Percentiles rank a stretch among this genome's conserved stretches.
Evolutionary conservation across 2,113 vertebrate genomes (phyloP).

Genomic region (Lucifuga dentata): DNA sequence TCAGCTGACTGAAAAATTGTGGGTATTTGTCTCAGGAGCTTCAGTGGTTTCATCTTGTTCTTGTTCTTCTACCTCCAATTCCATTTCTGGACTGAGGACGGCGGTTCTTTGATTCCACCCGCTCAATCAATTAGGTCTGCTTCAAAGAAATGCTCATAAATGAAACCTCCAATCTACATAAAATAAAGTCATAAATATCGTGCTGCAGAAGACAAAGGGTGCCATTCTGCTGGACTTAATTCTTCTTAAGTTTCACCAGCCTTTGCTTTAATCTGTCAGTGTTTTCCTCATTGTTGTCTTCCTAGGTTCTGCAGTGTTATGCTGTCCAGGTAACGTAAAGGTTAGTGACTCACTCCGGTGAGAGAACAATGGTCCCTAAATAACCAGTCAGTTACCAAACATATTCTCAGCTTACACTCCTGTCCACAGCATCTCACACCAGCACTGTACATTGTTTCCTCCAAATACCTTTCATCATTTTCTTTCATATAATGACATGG

Average conservation of each 20-base stretch:
- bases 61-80: no score
- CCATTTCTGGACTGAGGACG: neutral
- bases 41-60: no score
- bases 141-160: no score
- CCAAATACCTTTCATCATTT: neutral
- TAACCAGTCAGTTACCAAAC: conserved; percentile 56
- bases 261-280: neutral
- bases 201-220: no score
- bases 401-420: conserved; percentile 58
- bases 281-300: conserved; percentile 9
- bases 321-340: conserved; percentile 65
- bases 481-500: neutral
- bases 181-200: no score
- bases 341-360: conserved; percentile 52
- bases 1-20: no score
- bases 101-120: no score
- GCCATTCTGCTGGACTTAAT: no score
- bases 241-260: neutral
- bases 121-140: no score
- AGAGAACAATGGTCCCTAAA: conserved; percentile 63
- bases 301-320: neutral
- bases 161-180: no score
- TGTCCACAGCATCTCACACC: conserved; percentile 26
- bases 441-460: conserved; percentile 24
- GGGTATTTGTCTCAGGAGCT: no score